Evolutionary conservation across 1,140 invertebrate species (phyloP).

Genomic region (Ericerus pela): DNA sequence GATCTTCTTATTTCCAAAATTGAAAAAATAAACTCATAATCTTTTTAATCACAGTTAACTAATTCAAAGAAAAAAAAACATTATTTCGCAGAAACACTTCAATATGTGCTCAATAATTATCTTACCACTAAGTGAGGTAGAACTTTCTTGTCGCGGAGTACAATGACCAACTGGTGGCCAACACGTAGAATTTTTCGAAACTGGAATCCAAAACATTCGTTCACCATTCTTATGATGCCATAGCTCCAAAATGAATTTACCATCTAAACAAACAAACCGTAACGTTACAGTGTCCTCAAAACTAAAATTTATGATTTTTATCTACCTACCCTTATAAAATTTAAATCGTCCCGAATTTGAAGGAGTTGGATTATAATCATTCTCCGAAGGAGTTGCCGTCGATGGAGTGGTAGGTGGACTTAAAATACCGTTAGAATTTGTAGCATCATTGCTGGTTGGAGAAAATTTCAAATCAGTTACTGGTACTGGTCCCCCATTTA

Average conservation of each 20-base stretch:
- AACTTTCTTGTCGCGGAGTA: conserved; percentile 45
- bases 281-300: background rate
- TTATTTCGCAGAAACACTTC: background rate
- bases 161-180: conserved; percentile 48
- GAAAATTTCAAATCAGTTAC: conserved; percentile 22
- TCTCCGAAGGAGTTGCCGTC: conserved; percentile 13
- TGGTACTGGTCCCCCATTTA: conserved; percentile 27
- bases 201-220: conserved; percentile 66
- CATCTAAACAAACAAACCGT: conserved; percentile 37
- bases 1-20: too few species aligned
- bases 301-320: background rate
- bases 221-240: conserved; percentile 65
- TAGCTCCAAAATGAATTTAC: conserved; percentile 73
- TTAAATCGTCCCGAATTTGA: conserved; percentile 36
- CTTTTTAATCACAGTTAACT: too few species aligned
- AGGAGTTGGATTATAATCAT: conserved; percentile 12
- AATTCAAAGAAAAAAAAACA: conserved; percentile 10
- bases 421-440: conserved; percentile 18
- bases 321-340: conserved; percentile 39
- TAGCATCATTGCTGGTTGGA: conserved; percentile 15
- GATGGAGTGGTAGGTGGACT: conserved; percentile 18
- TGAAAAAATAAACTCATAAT: too few species aligned
- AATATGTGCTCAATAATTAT: conserved; percentile 16
- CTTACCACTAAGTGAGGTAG: conserved; percentile 45
- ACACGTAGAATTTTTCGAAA: conserved; percentile 61